Conservation (phyloP, 2,888 invertebrate genomes). For the Pristionchus mayeri region DNA sequence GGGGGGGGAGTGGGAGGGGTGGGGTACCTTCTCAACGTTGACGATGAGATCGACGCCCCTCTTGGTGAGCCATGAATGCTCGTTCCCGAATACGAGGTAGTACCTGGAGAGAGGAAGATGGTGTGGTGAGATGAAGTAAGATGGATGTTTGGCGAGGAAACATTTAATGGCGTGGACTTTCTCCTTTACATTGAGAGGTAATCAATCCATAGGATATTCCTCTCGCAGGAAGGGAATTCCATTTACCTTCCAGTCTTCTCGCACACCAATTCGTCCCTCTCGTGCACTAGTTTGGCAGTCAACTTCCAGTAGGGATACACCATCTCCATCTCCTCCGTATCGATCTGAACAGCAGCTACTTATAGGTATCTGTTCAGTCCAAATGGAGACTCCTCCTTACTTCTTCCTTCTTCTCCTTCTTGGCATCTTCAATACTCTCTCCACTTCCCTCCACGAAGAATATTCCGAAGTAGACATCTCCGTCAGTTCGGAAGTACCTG, state of each 20-base stretch:
- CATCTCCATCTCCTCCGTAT: conserved; percentile 71
- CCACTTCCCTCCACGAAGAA: conserved; percentile 66
- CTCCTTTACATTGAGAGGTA: too few species aligned
- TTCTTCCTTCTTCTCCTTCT: conserved; percentile 53
- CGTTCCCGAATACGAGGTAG: conserved; percentile 72
- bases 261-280: conserved; percentile 65
- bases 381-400: not conserved
- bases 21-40: conserved; percentile 22
- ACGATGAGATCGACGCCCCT: conserved; percentile 51
- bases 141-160: too few species aligned
- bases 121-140: not conserved
- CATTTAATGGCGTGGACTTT: not conserved
- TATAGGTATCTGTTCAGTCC: not conserved
- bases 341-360: conserved; percentile 51
- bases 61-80: conserved; percentile 70
- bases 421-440: conserved; percentile 49
- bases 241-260: conserved; percentile 62
- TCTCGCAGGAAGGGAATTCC: not conserved
- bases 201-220: not conserved
- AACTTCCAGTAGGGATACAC: conserved; percentile 74
- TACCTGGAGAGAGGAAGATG: conserved; percentile 63
- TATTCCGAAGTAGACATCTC: conserved; percentile 74
- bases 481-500: conserved; percentile 75
- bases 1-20: too few species aligned
- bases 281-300: conserved; percentile 74